These are phyloP conservation scores for Gasterosteus aculeatus DNA, from an alignment of 2,113 vertebrate species.

Conservation along the genomic window DNA sequence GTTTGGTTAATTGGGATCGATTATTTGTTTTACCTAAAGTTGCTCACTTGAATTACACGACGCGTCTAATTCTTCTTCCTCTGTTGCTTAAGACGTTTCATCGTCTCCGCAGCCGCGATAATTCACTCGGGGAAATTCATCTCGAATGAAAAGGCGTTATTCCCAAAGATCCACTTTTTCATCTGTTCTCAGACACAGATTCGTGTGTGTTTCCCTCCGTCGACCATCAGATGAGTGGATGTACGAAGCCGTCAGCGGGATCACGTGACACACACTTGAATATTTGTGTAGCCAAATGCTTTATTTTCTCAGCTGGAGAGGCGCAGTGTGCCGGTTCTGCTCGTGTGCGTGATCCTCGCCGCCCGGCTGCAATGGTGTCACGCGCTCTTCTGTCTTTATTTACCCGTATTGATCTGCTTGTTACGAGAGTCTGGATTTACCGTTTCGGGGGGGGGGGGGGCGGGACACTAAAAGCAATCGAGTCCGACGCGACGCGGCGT, in stretches of 20 bases:
- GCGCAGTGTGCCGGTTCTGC: slow-evolving; percentile 14
- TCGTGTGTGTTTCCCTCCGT: slow-evolving; percentile 48
- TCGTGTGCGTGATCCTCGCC: slow-evolving; percentile 57
- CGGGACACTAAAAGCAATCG: slow-evolving; percentile 73
- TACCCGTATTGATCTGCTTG: slow-evolving; percentile 73
- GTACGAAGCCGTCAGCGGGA: slow-evolving; percentile 51
- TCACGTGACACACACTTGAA: slow-evolving; percentile 30
- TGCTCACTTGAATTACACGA: slow-evolving; percentile 45
- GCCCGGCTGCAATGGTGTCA: slow-evolving; percentile 58
- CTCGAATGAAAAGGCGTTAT: slow-evolving; percentile 38
- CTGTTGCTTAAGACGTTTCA: slow-evolving; percentile 39
- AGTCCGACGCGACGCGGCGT: slow-evolving; percentile 64
- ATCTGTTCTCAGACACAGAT: slow-evolving; percentile 68
- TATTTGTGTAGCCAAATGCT: neutral
- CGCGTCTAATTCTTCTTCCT: slow-evolving; percentile 24
- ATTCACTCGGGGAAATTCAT: slow-evolving; percentile 65
- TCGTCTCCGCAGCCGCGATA: slow-evolving; percentile 59
- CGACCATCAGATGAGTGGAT: slow-evolving; percentile 44
- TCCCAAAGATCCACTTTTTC: slow-evolving; percentile 50
- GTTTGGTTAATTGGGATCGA: slow-evolving; percentile 26
- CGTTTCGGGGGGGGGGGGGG: slow-evolving; percentile 36
- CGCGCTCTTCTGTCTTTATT: slow-evolving; percentile 74
- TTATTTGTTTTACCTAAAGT: slow-evolving; percentile 36
- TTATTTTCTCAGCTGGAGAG: slow-evolving; percentile 34
- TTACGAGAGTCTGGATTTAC: slow-evolving; percentile 71